A percentile compares a stretch with the other conserved stretches of the same genome.
These are phyloP conservation scores for Drosophila merina DNA, from an alignment of 2,888 invertebrate genomes.

Conservation along the genomic window DNA sequence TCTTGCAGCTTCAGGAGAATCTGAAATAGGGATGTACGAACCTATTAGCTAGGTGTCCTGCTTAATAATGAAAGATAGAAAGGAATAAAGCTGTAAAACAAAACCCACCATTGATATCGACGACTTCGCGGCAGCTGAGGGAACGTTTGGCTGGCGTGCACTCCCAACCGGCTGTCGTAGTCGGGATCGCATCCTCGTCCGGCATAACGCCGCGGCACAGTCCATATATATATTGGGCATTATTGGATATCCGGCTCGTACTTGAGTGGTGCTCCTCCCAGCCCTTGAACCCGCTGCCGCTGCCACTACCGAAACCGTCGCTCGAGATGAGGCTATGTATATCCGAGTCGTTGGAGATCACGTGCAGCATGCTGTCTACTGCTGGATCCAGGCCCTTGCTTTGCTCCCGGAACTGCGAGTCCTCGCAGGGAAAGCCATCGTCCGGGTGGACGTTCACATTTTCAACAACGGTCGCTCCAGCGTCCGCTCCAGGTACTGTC, in stretches of 20 bases:
- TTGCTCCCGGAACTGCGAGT: background rate
- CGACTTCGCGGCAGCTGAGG: slow-evolving; percentile 21
- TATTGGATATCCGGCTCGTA: background rate
- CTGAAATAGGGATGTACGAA: slow-evolving; percentile 11
- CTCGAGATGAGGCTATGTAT: slow-evolving; percentile 55
- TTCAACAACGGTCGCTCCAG: slow-evolving; percentile 4
- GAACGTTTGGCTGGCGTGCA: slow-evolving; percentile 23
- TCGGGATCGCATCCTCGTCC: background rate
- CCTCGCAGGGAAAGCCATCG: background rate
- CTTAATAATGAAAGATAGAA: no score
- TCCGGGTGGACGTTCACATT: background rate
- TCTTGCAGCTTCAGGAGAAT: slow-evolving; percentile 27
- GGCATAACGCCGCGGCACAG: slow-evolving; percentile 9
- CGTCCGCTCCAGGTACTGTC: background rate
- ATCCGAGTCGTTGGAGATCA: slow-evolving; percentile 63
- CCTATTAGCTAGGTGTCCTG: no score
- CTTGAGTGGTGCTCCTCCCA: slow-evolving; percentile 29
- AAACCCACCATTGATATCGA: slow-evolving; percentile 42
- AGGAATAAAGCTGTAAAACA: no score
- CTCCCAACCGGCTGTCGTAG: slow-evolving; percentile 1
- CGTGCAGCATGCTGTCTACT: slow-evolving; percentile 52
- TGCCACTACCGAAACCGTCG: slow-evolving; percentile 8
- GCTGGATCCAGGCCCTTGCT: slow-evolving; percentile 51
- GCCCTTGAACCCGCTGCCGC: slow-evolving; percentile 48
- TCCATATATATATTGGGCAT: slow-evolving; percentile 35